Evolutionary conservation across 1,140 invertebrate species (phyloP), one percentile per base, ranked within the genome.

Genomic region (Tetramorium parvispinum): DNA sequence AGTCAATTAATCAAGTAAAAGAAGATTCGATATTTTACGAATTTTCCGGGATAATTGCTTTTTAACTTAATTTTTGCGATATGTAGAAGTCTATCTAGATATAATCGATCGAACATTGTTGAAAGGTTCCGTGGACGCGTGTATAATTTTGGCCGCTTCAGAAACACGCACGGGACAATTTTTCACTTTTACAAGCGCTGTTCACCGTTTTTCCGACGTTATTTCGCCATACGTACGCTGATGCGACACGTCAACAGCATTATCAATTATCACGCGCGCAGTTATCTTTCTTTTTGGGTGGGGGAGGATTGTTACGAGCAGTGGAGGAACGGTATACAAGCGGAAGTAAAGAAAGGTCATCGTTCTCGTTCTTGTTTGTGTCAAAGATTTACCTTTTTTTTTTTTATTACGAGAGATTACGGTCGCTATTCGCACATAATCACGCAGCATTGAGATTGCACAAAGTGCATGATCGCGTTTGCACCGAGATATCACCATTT

Each of bases 231-330:
- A 53, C 7, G 0, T 46, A 57, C 73, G 8, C 46, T 68, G 18
- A 59, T 37, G 59, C 43, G n/a, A 70, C 37, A 66, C 21, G 37
- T 57, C 32, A 49, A 43, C 40, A 16, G 4, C 40, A 43, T 40
- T 13, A 37, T 65, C 8, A 37, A 61, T 65, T 68, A 43, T 3
- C n/a, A 24, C 18, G 10, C 53, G 40, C 18, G 32, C 27, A 59
- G 61, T 59, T 75, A 10, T 49, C 6, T 82, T 73, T 53, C 13
- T 43, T n/a, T 27, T 8, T 16, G 43, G 24, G 8, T 3, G 55
- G n/a, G 87, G 87, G 85, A 91, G 91, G 92, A 68, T 68, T 66
- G 10, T 66, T 65, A n/a, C 63, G 85, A 92, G 91, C 68, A 83
- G 75, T 13, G 18, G 27, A 37, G n/a, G 43, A 57, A 21, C 6